These are phyloP conservation scores for Acrocephalus kingi DNA, from an alignment of 2,113 vertebrate species.

Conservation along the genomic window DNA sequence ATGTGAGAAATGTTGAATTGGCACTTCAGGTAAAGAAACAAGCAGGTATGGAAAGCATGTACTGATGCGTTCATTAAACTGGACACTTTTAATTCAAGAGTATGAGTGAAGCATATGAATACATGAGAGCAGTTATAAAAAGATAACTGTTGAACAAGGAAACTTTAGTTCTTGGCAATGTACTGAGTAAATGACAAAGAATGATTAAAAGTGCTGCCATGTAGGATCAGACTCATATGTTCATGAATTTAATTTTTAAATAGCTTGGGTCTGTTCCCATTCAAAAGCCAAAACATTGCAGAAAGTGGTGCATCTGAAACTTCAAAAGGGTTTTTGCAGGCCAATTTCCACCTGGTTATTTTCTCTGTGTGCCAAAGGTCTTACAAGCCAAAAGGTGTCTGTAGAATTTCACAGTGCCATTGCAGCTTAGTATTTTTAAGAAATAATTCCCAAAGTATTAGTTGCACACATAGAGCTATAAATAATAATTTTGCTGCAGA, in stretches of 20 bases:
- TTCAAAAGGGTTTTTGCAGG: neutral
- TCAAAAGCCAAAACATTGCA: slow-evolving; percentile 36
- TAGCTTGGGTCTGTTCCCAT: slow-evolving; percentile 45
- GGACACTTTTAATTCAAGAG: neutral
- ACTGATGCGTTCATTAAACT: neutral
- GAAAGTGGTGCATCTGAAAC: neutral
- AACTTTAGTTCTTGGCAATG: slow-evolving; percentile 53
- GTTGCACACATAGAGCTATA: neutral
- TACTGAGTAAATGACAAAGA: slow-evolving; percentile 60
- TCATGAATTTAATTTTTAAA: slow-evolving; percentile 64
- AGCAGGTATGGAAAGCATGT: neutral
- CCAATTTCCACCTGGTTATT: neutral
- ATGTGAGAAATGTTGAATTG: neutral
- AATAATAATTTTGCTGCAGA: neutral
- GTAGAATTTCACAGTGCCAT: neutral
- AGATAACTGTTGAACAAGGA: slow-evolving; percentile 2
- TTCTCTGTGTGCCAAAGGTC: neutral
- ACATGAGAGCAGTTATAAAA: neutral
- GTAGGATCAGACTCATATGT: slow-evolving; percentile 63
- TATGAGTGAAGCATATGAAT: neutral
- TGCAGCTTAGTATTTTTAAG: neutral
- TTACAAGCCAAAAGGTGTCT: neutral
- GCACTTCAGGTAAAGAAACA: neutral
- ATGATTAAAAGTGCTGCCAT: slow-evolving; percentile 56
- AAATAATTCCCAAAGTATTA: neutral